Base-by-base conservation (phyloP, 2,113 vertebrate species). In the Eretmochelys imbricata region DNA sequence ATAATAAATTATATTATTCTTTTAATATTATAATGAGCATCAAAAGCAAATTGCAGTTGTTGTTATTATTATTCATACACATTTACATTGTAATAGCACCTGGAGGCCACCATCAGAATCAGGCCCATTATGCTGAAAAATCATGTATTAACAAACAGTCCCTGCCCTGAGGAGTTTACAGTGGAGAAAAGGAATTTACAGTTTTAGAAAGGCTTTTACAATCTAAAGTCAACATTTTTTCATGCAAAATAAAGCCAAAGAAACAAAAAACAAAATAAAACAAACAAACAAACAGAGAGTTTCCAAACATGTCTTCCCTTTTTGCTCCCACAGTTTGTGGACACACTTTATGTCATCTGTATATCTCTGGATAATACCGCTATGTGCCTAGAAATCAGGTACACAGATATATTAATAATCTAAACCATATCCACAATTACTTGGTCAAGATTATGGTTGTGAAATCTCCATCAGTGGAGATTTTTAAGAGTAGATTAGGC, bases 41-140 rank as follows among this genome's bases (percentile, higher is more conserved):
- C 31, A 62, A 87, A 75, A 75, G 31, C n/a, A 80, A 53, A 89
- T 12, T 42, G 29, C 62, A 35, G 12, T 42, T 48, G 35, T 54
- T 9, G 19, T 87, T 57, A 25, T 29, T 79, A 1, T 0, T 55
- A 1, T 31, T 17, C 59, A 16, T 55, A 54, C 35, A 54, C 6
- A 19, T 49, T 19, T 50, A 53, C 84, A 31, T 50, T 69, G 35
- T 55, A 79, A 50, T 16, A 89, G 5, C 0, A 1, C 31, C 10
- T 35, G 42, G 76, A 65, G 19, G 85, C 55, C 85, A 69, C 50
- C n/a, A 42, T 91, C 1, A 1, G 7, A 46, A 38, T 35, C 51
- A 27, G 16, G 19, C 11, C 16, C 2, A 1, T 54, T 80, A n/a
- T 80, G 55, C 31, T 92, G 49, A 80, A 53, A 27, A 57, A 12